Base-by-base conservation (phyloP, 2,797 vertebrate genomes). In the Danio kyathit region DNA sequence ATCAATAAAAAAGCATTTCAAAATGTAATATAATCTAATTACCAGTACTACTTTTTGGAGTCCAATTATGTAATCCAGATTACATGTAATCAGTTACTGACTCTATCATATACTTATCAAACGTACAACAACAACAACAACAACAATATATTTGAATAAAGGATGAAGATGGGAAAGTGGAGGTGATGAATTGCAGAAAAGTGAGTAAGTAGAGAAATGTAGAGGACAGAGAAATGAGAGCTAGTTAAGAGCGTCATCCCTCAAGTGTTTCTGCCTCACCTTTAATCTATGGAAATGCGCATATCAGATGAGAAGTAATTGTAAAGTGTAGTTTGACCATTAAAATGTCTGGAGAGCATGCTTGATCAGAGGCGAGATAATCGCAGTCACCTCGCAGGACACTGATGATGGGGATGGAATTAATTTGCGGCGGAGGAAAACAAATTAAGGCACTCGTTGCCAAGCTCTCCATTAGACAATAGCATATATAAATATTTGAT, bases 401-500 rank as follows among this genome's bases (percentile, higher is more conserved):
- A 76, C 88, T 93, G 92, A 93, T 93, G 92, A 94, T 87, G 86
- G 92, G 91, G 91, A 93, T 89, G 90, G 91, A 93, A 93, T 94
- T 90, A 94, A 94, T 83, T 94, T 92, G 91, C 87, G 88, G 82
- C 71, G 90, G 91, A 93, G 93, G 81, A 93, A 94, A 94, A 95
- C 94, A 94, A 94, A 95, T 94, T 93, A 94, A 92, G 88, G 85
- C 83, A 84, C 91, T 89, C 48, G 88, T 92, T 86, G 86, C 89
- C 71, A 57, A 56, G 86, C 56, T 83, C 88, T 83, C 90, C 51
- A 87, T 91, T 91, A 92, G 90, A 95, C 94, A 94, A 94, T 91
- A 91, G 92, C 94, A 93, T 94, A 94, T 94, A 94, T 95, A 94
- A 95, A 95, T 95, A 94, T 95, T 95, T 95, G 91, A 95, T 94